Base-by-base conservation (phyloP, 2,797 vertebrate genomes). In the Eulemur coronatus region DNA sequence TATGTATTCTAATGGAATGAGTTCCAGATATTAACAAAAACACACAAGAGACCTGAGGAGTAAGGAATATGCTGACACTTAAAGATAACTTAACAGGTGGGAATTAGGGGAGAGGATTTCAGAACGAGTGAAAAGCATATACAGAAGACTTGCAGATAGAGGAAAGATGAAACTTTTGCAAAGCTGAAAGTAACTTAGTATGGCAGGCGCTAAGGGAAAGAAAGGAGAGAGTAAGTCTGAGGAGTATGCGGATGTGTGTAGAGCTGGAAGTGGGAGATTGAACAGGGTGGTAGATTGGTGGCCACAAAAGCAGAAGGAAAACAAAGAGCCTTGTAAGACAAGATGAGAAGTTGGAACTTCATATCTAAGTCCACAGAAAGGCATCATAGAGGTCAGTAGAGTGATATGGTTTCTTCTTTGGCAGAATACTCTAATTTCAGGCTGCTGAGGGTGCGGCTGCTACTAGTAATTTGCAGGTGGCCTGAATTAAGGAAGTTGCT, bases 281-380 rank as follows among this genome's bases (percentile, higher is more conserved):
- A 14, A 85, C 14, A 14, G 0, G 38, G 41, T 7, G 3, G 43
- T 22, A 82, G 11, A 57, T 22, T 2, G 30, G 43, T 24, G 30
- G n/a, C 35, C 10, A 70, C 46, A 33, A 87, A 91, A 65, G 7
- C 76, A 79, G 55, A 43, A 94, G 41, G 22, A 84, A 50, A 35
- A 65, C 17, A 69, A 82, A 78, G 17, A 20, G 24, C 38, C 28
- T 82, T 41, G 15, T 59, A 76, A 72, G 57, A 33, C 65, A 73
- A 91, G 43, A 18, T 65, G 73, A 89, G 50, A 81, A 86, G 75
- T 28, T 84, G 43, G 30, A 95, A 90, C 67, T 70, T 85, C 22
- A 48, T 35, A 67, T 5, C 9, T 38, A 89, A 75, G 22, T 59
- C 52, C 35, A 46, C 5, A 26, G 33, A 46, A 76, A 11, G 35